Evolutionary conservation across 1,140 invertebrate genomes (phyloP), one percentile per base, ranked within the genome.

Genomic region (Euwallacea similis): DNA sequence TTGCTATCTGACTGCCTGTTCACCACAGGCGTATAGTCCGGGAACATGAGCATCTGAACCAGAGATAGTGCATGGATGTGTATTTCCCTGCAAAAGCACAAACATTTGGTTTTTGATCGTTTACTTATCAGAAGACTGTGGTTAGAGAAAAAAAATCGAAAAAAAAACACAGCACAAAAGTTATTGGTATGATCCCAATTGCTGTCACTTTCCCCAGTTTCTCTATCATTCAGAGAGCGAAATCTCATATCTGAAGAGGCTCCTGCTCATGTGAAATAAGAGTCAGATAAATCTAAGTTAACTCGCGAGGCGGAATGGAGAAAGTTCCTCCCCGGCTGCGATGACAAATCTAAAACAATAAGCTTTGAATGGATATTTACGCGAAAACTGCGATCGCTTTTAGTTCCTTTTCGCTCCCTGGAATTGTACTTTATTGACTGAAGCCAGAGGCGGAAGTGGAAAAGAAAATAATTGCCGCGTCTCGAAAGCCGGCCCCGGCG

Each of bases 221-320:
- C 21, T 4, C 21, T 33, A 33, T 33, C 21, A 33, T 33, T 33
- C 21, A 33, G 21, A 33, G 21, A 33, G 21, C 21, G 21, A 33
- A 33, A 33, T 33, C 21, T 33, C 21, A 33, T 33, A 33, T 33
- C 73, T 75, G 75, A 79, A 75, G 77, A 77, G 77, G 75, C 74
- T 71, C 66, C 78, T 75, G 78, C 79, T 79, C 78, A 79, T 78
- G 76, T 77, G 78, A 77, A 75, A 73, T 70, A 70, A 71, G 73
- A 66, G 69, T 42, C 70, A 69, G 70, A 80, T 80, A 79, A 79
- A 80, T 79, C 76, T 74, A 66, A 69, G 75, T 80, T 79, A 79
- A 74, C 62, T 33, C 66, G 53, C 66, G 33, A 69, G 66, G 56
- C 66, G 66, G 74, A 73, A 77, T 69, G 61, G 69, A 67, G 69